Evolutionary conservation across 35 echinoderm and acorn worm genomes (phyloP).

Genomic region (Holothuria glaberrima): DNA sequence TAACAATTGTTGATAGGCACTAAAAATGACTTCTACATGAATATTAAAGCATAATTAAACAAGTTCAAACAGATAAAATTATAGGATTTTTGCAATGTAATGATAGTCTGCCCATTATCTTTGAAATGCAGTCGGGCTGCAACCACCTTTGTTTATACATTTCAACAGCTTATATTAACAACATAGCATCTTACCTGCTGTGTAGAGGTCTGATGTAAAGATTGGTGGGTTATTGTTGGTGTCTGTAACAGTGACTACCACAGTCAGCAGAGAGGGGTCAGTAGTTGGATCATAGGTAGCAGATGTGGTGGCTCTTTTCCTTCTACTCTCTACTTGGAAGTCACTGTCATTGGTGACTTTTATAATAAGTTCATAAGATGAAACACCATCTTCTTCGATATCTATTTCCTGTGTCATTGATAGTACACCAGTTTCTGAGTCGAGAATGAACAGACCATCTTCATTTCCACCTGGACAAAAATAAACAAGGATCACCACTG

Average conservation of each 20-base stretch:
- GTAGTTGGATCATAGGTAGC: neutral
- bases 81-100: too few species aligned
- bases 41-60: too few species aligned
- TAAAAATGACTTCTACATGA: too few species aligned
- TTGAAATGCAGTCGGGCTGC: too few species aligned
- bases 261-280: neutral
- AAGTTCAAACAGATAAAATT: too few species aligned
- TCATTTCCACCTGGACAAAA: conserved; percentile 11
- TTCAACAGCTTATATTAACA: too few species aligned
- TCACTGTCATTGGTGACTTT: conserved; percentile 23
- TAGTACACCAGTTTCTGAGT: neutral
- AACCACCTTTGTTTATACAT: too few species aligned
- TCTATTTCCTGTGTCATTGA: neutral
- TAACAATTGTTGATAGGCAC: too few species aligned
- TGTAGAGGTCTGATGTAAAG: conserved; percentile 9
- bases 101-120: too few species aligned
- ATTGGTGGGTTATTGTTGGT: neutral
- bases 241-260: neutral
- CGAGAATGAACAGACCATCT: neutral
- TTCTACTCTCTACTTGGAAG: conserved; percentile 17
- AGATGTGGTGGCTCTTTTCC: neutral
- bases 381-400: neutral
- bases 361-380: neutral
- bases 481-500: neutral
- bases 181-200: too few species aligned